Base-by-base conservation (phyloP, 2,113 vertebrate genomes). In the Dipodomys ordii region DNA sequence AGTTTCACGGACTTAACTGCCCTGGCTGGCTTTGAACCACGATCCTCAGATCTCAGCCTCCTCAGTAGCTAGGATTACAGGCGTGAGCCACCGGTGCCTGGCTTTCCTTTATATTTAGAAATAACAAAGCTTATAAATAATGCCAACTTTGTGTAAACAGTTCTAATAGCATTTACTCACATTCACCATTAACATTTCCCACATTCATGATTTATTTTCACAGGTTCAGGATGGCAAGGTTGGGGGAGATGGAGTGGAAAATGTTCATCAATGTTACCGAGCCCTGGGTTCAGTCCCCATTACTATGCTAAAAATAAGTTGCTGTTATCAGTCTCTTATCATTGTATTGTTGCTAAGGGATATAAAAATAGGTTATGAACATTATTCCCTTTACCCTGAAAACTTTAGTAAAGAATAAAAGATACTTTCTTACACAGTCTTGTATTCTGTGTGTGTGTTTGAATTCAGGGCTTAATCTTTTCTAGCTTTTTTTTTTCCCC, bases 251-350 rank as follows among this genome's bases (percentile, higher is more conserved):
- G 49, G 49, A 49, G 12, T 49, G 49, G 49, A 12, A 49, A 10
- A 57, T 57, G 53, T 13, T 13, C 2, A 9, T 53, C 49, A 9
- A 53, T 57, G 15, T 57, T 57, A 57, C 4, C 18, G 53, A 57
- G 53, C 7, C 13, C 35, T 46, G 19, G 25, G 19, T 46, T 85
- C 57, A 12, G 28, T 49, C 20, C 81, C 25, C 20, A 74, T 68
- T 57, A 65, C 39, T 27, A 35, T 25, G 69, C 11, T 35, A 16
- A 6, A 18, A 30, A 49, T 69, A 68, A 20, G 28, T 84, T 74
- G 32, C n/a, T 77, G 88, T 89, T 89, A 25, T 87, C 60, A 71
- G 74, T 92, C 32, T 91, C 6, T 80, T 74, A 35, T 77, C 80
- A 46, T 20, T 13, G 2, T 73, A 57, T 90, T 96, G 87, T 87